These are phyloP conservation scores for Bryconaethiops microstoma DNA, from an alignment of 2,797 vertebrate genomes.

Conservation along the genomic window DNA sequence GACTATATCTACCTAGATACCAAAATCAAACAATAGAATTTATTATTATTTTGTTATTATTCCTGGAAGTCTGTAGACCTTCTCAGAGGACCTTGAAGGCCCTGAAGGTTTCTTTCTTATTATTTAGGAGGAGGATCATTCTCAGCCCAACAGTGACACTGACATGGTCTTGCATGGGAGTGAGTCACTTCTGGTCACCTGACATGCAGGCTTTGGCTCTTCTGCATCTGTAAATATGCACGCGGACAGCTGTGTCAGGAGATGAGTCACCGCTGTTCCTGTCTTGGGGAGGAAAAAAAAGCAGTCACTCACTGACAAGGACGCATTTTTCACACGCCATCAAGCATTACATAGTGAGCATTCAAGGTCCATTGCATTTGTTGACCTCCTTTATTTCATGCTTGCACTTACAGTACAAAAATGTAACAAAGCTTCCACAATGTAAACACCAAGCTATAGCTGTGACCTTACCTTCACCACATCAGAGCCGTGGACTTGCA, in stretches of 20 bases:
- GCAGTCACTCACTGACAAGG: not conserved
- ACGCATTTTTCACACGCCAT: slow-evolving; percentile 4
- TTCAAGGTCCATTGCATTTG: not conserved
- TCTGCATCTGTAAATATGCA: not conserved
- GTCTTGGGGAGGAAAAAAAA: not conserved
- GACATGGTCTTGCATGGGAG: not conserved
- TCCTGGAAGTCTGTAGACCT: too few relatives aligned
- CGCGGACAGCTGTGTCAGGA: slow-evolving; percentile 3
- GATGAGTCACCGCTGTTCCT: slow-evolving; percentile 8
- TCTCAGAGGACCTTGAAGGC: too few relatives aligned
- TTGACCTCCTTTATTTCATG: slow-evolving; percentile 10
- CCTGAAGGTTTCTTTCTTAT: too few relatives aligned
- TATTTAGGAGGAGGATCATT: too few relatives aligned
- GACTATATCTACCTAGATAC: too few relatives aligned
- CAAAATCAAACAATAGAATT: too few relatives aligned
- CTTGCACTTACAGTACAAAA: not conserved
- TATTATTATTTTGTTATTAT: too few relatives aligned
- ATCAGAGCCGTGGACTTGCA: too few relatives aligned
- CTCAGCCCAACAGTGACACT: too few relatives aligned
- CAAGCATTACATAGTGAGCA: not conserved
- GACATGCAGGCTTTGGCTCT: not conserved
- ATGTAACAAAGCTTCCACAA: not conserved
- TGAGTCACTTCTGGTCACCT: not conserved
- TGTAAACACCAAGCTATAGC: too few relatives aligned
- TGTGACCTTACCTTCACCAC: too few relatives aligned